Evolutionary conservation across 2,797 vertebrate genomes (phyloP), one percentile per base, ranked within the genome.

Genomic region (Nyctalus aviator): DNA sequence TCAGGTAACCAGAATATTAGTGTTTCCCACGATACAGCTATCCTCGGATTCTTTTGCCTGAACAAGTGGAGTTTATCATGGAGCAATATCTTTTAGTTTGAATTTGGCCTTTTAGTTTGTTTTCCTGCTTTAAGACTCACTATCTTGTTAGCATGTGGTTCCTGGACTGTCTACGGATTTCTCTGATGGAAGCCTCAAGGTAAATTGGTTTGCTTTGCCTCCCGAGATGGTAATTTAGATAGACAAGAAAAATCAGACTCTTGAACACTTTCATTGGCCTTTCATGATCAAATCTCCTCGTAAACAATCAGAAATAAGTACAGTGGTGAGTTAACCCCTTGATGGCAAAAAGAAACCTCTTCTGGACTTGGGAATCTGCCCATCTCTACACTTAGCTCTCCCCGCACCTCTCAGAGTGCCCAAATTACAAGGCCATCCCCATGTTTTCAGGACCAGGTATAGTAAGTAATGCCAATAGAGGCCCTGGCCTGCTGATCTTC

Each of bases 221-320:
- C 81, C 93, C 55, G 88, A 97, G 96, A 97, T 97, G 86, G 96
- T 97, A 97, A 97, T 97, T 97, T 97, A 97, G 97, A 97, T 97
- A 96, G 94, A 90, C 87, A 96, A 93, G 84, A 88, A 88, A 88
- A 97, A 95, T 94, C 95, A 93, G 95, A 48, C 69, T 94, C 93
- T 90, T 88, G 91, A 95, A 71, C 84, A 95, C 89, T 90, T 91
- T 96, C 91, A 69, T 81, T 97, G 95, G 95, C 76, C 59, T 93
- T 93, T 94, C 84, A 81, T 93, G 93, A 93, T 96, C 89, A 57
- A 91, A 95, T 96, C 94, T 94, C 89, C 77, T 93, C 0, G 2
- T 88, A 96, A 96, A 96, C 91, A 97, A 90, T 83, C 93, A 92
- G 88, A 94, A 96, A 76, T 73, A 78, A 75, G 75, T 68, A 90